Conservation (phyloP, 2,113 vertebrate genomes). For the Sialia sialis region DNA sequence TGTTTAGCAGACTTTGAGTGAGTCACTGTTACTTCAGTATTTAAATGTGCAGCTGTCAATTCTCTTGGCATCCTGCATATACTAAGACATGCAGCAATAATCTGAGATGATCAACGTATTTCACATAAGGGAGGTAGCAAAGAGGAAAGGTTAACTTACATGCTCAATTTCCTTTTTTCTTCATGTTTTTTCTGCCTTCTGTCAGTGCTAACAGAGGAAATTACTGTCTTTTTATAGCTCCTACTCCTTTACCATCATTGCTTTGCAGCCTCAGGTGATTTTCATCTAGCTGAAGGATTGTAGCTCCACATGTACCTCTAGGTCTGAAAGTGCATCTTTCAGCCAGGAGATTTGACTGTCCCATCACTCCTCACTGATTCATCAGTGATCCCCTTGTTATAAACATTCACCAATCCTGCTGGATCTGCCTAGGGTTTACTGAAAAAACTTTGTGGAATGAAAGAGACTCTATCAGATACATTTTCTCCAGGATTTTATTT, state of each 20-base stretch:
- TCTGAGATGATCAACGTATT: not conserved
- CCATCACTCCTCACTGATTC: not conserved
- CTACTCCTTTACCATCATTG: not conserved
- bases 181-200: not conserved
- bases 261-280: not conserved
- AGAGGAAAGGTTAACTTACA: not conserved
- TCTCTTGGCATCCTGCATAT: not conserved
- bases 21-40: not conserved
- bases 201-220: not conserved
- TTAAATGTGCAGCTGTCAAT: not conserved
- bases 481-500: not conserved
- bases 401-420: not conserved
- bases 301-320: not conserved
- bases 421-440: not conserved
- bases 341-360: not conserved
- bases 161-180: not conserved
- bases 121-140: not conserved
- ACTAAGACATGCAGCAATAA: not conserved
- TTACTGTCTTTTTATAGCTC: not conserved
- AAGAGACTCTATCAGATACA: not conserved
- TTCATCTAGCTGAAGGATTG: not conserved
- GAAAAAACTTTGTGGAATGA: not conserved
- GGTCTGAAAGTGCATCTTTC: not conserved
- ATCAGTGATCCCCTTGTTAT: not conserved
- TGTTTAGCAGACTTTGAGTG: not conserved